These are phyloP conservation scores for Pristionchus japonicus DNA, from an alignment of 2,888 invertebrate species.

Conservation along the genomic window DNA sequence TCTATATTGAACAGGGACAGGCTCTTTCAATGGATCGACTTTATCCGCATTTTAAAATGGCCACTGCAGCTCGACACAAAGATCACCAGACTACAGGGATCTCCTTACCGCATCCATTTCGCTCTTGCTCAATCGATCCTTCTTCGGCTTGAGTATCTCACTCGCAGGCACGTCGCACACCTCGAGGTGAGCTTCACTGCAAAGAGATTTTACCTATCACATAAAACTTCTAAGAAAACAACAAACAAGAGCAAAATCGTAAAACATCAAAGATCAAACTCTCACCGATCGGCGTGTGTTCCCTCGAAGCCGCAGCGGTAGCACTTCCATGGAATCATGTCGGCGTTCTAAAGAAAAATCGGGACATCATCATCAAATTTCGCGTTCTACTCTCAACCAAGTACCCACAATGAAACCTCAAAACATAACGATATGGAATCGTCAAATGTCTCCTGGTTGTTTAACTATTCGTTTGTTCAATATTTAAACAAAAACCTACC, in stretches of 20 bases:
- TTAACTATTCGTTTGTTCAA: neutral
- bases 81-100: neutral
- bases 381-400: neutral
- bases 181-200: neutral
- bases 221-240: neutral
- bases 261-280: neutral
- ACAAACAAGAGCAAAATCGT: neutral
- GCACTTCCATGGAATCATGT: conserved; percentile 33
- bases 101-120: neutral
- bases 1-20: neutral
- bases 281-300: neutral
- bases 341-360: neutral
- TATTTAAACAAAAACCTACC: neutral
- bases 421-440: neutral
- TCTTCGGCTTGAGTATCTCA: neutral
- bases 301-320: conserved; percentile 36
- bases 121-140: neutral
- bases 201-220: neutral
- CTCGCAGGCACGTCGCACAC: neutral
- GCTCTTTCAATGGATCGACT: neutral
- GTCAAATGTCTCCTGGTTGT: too few species aligned
- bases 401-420: neutral
- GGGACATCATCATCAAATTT: neutral
- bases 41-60: too few species aligned
- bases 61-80: neutral